Evolutionary conservation across 2,888 invertebrate species (phyloP), one percentile per base, ranked within the genome.

Genomic region (Cynaeus angustus): DNA sequence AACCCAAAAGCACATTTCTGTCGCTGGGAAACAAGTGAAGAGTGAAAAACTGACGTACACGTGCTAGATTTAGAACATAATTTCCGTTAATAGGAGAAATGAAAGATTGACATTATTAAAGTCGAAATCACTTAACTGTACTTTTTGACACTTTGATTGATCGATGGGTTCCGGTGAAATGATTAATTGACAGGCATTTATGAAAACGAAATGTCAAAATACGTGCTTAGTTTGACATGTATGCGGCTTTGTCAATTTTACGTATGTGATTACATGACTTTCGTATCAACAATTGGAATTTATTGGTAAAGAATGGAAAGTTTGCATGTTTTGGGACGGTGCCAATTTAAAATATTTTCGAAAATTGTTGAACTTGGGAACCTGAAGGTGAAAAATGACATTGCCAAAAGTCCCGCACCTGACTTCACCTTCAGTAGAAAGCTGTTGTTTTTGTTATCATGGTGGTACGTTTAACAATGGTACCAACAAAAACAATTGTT

Each of bases 111-210:
- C 16, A 26, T 21, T 13, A 48, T 21, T 21, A 21, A 21, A 21
- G 2, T 21, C 21, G 21, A 21, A 21, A 48, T 10, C 10, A 26
- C 7, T 30, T 50, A 50, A 28, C 28, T 28, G 28, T 50, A 16
- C 21, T 10, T 50, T 50, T 50, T 55, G 55, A 55, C 55, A 55
- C 14, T 9, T 16, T 38, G 55, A 55, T 55, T 55, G 55, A 55
- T 37, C 14, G 55, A 37, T 16, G 13, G 3, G 16, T 33, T 33
- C 52, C 10, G 52, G 5, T 10, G 14, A n/a, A 10, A 38, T 38
- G 55, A 55, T 55, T 55, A 37, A 55, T 28, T 21, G 8, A 48
- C 26, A n/a, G n/a, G n/a, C n/a, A n/a, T n/a, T n/a, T n/a, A n/a
- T n/a, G n/a, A n/a, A n/a, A n/a, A n/a, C n/a, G n/a, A n/a, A n/a